Evolutionary conservation across 2,113 vertebrate genomes (phyloP), one percentile per base, ranked within the genome.

Genomic region (Phalacrocorax brasilianus): DNA sequence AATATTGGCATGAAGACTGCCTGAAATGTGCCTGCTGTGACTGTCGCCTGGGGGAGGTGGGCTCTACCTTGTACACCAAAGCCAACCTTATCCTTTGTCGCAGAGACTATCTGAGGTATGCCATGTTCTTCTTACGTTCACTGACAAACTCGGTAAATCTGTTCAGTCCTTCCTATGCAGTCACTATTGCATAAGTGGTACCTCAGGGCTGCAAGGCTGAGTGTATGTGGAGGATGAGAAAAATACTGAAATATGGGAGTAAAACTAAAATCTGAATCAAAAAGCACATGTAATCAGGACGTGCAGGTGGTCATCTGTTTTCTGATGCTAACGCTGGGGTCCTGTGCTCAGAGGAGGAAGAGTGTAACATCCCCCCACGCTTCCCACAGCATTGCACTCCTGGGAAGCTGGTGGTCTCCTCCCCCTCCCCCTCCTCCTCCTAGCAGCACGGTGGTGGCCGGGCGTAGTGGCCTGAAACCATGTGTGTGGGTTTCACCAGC

Each of bases 1-100:
- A 99, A 97, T 99, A 99, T 95, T 99, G 99, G 99, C 99, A 99
- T 98, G 99, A 99, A 78, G 99, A 99, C 98, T 99, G 99, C 96
- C 98, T 99, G 96, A 99, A 99, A 97, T 99, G 99, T 82, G 99
- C 99, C 95, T 99, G 99, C 98, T 99, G 99, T 77, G 99, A 99
- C 98, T 99, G 99, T 89, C 98, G 99, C 50, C 97, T 99, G 95
- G 99, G 99, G 68, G 99, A 99, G 98, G 99, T 99, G 98, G 99
- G 99, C 97, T 99, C 99, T 86, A 99, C 99, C 50, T 98, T 99
- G 95, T 99, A 99, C 98, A 99, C 99, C 97, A 99, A 99, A 98
- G 99, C 99, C 97, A 99, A 99, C 96, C 99, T 99, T 95, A 99
- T 99, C 98, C 98, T 99, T 90, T 99, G 99, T 95, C 98, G 99